Evolutionary conservation across 2,113 vertebrate genomes (phyloP).

Genomic region (Syngnathoides biaculeatus): DNA sequence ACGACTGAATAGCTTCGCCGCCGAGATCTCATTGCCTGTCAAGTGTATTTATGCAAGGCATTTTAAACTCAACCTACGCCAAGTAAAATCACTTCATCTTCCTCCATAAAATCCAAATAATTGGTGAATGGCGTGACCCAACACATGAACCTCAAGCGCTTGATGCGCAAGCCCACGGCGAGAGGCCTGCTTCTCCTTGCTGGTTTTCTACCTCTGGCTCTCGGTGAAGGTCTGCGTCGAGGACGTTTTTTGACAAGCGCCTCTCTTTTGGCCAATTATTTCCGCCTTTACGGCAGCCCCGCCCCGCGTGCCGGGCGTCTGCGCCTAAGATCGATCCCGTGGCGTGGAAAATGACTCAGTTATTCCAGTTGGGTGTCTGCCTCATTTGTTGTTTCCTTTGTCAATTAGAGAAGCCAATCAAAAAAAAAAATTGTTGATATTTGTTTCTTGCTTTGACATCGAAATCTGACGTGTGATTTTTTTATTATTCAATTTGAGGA

Average conservation of each 20-base stretch:
- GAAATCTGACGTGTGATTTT: no score
- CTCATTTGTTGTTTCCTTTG: no score
- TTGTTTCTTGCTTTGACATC: no score
- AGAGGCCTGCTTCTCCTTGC: slow-evolving; percentile 42
- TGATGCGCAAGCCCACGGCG: slow-evolving; percentile 65
- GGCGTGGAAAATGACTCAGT: not conserved
- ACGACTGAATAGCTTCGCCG: slow-evolving; percentile 35
- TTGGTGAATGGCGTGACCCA: slow-evolving; percentile 70
- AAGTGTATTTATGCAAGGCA: slow-evolving; percentile 54
- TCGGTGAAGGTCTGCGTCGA: slow-evolving; percentile 47
- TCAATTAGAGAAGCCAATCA: no score
- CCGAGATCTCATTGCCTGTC: slow-evolving; percentile 64
- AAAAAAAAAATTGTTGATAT: no score
- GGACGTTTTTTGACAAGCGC: slow-evolving; percentile 63
- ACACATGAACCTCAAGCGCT: slow-evolving; percentile 62
- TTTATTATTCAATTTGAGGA: no score
- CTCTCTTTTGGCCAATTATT: slow-evolving; percentile 72
- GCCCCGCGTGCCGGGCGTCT: slow-evolving; percentile 38
- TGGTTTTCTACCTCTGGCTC: slow-evolving; percentile 64
- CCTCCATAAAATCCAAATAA: slow-evolving; percentile 76
- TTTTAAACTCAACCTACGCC: slow-evolving; percentile 54
- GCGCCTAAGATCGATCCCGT: slow-evolving; percentile 49
- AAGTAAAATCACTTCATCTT: slow-evolving; percentile 71
- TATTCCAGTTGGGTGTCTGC: no score
- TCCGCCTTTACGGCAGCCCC: slow-evolving; percentile 65